Evolutionary conservation across 2,888 invertebrate species (phyloP).

Genomic region (Tanytarsus gracilentus): DNA sequence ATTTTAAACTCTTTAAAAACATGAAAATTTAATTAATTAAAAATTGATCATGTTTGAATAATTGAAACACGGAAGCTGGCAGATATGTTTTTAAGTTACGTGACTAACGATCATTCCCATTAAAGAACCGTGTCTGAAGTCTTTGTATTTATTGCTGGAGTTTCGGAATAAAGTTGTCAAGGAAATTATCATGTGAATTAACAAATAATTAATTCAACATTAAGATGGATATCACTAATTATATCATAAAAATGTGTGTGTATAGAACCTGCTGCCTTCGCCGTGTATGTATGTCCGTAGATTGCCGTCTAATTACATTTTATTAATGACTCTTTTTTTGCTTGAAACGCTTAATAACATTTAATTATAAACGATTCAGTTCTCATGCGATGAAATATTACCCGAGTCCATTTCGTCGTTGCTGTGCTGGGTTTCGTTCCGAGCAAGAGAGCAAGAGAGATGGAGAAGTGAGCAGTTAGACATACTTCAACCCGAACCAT

Average conservation of each 20-base stretch:
- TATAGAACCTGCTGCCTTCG: no score
- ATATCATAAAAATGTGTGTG: constrained; percentile 5
- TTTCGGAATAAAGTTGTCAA: constrained; percentile 23
- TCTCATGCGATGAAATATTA: constrained; percentile 2
- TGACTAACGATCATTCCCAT: no score
- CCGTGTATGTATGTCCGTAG: no score
- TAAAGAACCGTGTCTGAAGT: neutral
- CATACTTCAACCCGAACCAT: no score
- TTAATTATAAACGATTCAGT: constrained; percentile 21
- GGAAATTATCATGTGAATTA: constrained; percentile 25
- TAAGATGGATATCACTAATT: constrained; percentile 26
- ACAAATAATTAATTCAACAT: constrained; percentile 29
- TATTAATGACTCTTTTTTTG: constrained; percentile 27
- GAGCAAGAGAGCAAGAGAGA: neutral
- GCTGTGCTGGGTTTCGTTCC: neutral
- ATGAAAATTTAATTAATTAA: no score
- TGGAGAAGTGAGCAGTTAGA: neutral
- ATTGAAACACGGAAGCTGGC: no score
- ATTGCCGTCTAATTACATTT: constrained; percentile 24
- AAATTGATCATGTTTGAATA: no score
- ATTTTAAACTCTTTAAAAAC: no score
- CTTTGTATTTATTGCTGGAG: neutral
- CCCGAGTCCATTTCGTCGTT: neutral
- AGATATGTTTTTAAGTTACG: no score
- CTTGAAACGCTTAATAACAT: constrained; percentile 24